A percentile compares a stretch with the other conserved stretches of the same genome.
Evolutionary conservation across 2,888 invertebrate genomes (phyloP).

Genomic region (Kuschelorhynchus macadamiae): DNA sequence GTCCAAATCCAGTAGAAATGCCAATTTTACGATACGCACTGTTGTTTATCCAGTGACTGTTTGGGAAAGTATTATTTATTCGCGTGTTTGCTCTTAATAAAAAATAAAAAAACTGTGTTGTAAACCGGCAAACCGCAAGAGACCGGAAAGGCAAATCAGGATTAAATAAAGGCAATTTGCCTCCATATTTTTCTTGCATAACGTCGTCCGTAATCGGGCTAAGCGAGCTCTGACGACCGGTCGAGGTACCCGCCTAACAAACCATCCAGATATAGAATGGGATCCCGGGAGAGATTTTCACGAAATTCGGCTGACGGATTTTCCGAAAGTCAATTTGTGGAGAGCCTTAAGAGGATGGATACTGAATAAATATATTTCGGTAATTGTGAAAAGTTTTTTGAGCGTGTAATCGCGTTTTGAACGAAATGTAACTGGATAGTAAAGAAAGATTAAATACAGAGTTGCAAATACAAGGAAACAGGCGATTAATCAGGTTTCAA

Average conservation of each 20-base stretch:
- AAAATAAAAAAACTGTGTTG: no score
- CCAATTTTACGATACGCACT: no score
- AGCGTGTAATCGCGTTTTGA: conserved; percentile 8
- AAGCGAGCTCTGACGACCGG: conserved; percentile 26
- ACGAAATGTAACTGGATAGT: no score
- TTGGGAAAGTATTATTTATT: no score
- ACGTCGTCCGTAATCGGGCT: conserved; percentile 20
- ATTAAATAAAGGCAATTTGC: conserved; percentile 27
- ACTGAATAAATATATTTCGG: conserved; percentile 14
- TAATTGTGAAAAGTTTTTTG: conserved; percentile 1
- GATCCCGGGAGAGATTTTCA: conserved; percentile 4
- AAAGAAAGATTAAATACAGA: no score
- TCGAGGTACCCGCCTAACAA: conserved; percentile 8
- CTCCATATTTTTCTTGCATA: conserved; percentile 24
- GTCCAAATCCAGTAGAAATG: no score
- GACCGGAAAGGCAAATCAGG: conserved; percentile 4
- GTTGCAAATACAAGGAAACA: no score
- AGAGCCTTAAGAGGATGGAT: conserved; percentile 2
- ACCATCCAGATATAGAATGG: conserved; percentile 27
- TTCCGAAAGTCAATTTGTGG: conserved; percentile 18
- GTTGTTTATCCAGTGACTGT: no score
- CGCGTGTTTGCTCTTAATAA: no score
- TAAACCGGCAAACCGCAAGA: background rate
- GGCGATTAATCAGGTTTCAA: no score
- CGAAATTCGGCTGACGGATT: conserved; percentile 17